A percentile compares a stretch with the other conserved stretches of the same genome.
Evolutionary conservation across 1,140 invertebrate species (phyloP).

Genomic region (Apis laboriosa): DNA sequence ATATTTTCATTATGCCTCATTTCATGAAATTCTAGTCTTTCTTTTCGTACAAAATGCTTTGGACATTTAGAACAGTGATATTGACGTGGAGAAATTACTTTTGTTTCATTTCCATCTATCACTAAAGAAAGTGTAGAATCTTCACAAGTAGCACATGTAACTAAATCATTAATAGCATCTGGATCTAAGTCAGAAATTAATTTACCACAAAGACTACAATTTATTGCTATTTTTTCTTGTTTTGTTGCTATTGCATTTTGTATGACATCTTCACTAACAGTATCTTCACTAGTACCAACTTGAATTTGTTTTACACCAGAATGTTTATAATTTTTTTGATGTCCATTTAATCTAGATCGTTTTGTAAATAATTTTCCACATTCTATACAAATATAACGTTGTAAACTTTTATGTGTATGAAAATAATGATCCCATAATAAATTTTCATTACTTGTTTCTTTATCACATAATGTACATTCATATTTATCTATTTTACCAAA

Average conservation of each 20-base stretch:
- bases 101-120: slow-evolving; percentile 58
- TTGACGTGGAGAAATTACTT: slow-evolving; percentile 60
- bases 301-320: slow-evolving; percentile 39
- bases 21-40: slow-evolving; percentile 66
- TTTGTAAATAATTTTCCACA: slow-evolving; percentile 57
- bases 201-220: slow-evolving; percentile 62
- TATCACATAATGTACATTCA: slow-evolving; percentile 56
- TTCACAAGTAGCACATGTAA: slow-evolving; percentile 56
- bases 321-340: slow-evolving; percentile 58
- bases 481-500: slow-evolving; percentile 55
- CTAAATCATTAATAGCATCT: slow-evolving; percentile 54
- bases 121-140: slow-evolving; percentile 52
- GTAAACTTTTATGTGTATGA: slow-evolving; percentile 54
- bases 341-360: slow-evolving; percentile 40
- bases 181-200: slow-evolving; percentile 54
- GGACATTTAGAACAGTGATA: slow-evolving; percentile 63
- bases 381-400: slow-evolving; percentile 53
- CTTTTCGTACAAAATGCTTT: slow-evolving; percentile 63
- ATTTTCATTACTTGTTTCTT: slow-evolving; percentile 59
- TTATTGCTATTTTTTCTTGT: slow-evolving; percentile 27
- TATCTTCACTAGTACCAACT: slow-evolving; percentile 14
- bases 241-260: slow-evolving; percentile 28
- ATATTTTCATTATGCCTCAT: slow-evolving; percentile 68
- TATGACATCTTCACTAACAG: slow-evolving; percentile 11
- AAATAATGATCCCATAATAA: slow-evolving; percentile 64